phyloP scores from a whole-genome alignment of 2,888 invertebrate genomes.

The Falcaria lacertinaria region DNA sequence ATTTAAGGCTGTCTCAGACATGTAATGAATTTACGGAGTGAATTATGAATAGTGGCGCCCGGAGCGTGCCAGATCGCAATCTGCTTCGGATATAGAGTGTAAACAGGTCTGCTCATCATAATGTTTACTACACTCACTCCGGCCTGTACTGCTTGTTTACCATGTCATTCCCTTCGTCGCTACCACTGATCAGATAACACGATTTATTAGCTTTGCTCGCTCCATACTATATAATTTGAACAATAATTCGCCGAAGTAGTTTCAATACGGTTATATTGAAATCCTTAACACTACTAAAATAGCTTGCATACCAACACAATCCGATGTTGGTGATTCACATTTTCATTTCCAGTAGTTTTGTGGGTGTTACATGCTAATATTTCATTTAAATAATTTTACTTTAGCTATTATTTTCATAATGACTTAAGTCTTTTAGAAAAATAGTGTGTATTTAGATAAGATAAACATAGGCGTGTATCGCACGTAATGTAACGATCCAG shows the following conservation, averaged over 20 bases:
- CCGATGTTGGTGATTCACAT: neutral
- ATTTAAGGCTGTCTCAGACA: slow-evolving; percentile 72
- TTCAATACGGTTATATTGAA: neutral
- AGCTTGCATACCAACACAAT: neutral
- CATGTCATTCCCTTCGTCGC: slow-evolving; percentile 37
- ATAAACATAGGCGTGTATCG: no score
- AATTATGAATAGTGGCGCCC: slow-evolving; percentile 68
- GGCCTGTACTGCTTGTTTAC: slow-evolving; percentile 32
- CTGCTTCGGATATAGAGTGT: slow-evolving; percentile 51
- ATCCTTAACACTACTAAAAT: neutral
- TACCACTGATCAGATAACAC: slow-evolving; percentile 36
- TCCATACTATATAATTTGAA: slow-evolving; percentile 8
- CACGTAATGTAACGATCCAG: no score
- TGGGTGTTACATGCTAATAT: neutral
- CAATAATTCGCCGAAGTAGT: neutral
- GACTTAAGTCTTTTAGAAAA: neutral
- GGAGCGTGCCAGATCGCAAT: slow-evolving; percentile 63
- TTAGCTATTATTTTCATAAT: neutral
- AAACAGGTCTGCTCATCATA: slow-evolving; percentile 59
- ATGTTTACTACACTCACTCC: slow-evolving; percentile 38
- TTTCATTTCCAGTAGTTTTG: neutral
- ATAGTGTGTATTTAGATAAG: neutral
- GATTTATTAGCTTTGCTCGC: slow-evolving; percentile 31
- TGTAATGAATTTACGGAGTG: slow-evolving; percentile 71
- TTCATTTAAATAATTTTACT: neutral